These are phyloP conservation scores for Diarsia brunnea DNA, from an alignment of 2,888 invertebrate genomes.

Conservation along the genomic window DNA sequence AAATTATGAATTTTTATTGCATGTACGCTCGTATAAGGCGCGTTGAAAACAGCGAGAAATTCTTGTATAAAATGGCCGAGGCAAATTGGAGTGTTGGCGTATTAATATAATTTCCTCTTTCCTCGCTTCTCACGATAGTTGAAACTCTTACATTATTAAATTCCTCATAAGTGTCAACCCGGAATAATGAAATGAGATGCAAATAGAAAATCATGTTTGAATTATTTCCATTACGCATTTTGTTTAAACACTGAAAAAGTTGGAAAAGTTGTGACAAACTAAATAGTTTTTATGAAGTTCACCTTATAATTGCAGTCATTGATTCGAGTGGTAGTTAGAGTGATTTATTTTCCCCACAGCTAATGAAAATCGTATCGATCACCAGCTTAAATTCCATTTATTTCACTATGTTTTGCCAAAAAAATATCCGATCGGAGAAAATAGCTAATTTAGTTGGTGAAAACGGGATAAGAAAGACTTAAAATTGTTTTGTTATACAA, in stretches of 20 bases:
- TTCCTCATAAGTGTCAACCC: slow-evolving; percentile 29
- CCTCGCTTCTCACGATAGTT: slow-evolving; percentile 35
- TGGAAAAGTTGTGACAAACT: slow-evolving; percentile 4
- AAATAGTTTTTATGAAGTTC: background rate
- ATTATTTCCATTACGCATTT: background rate
- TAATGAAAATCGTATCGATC: slow-evolving; percentile 5
- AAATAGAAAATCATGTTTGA: slow-evolving; percentile 3
- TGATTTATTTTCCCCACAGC: slow-evolving; percentile 22
- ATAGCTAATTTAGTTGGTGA: background rate
- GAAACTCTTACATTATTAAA: slow-evolving; percentile 30
- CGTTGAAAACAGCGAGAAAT: slow-evolving; percentile 25
- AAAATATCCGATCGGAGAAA: background rate
- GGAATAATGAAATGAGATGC: slow-evolving; percentile 9
- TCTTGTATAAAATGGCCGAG: slow-evolving; percentile 48
- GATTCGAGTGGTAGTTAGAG: background rate
- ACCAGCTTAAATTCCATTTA: slow-evolving; percentile 10
- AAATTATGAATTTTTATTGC: slow-evolving; percentile 14
- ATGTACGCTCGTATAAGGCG: slow-evolving; percentile 1
- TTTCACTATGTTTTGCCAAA: background rate
- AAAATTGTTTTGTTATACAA: background rate
- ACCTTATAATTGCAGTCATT: background rate
- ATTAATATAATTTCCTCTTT: slow-evolving; percentile 44
- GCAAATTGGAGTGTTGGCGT: slow-evolving; percentile 52
- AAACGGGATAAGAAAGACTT: background rate
- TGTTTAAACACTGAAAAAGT: background rate